phyloP scores from a whole-genome alignment of 1,140 invertebrate species.

The Harlomillsia oculata region DNA sequence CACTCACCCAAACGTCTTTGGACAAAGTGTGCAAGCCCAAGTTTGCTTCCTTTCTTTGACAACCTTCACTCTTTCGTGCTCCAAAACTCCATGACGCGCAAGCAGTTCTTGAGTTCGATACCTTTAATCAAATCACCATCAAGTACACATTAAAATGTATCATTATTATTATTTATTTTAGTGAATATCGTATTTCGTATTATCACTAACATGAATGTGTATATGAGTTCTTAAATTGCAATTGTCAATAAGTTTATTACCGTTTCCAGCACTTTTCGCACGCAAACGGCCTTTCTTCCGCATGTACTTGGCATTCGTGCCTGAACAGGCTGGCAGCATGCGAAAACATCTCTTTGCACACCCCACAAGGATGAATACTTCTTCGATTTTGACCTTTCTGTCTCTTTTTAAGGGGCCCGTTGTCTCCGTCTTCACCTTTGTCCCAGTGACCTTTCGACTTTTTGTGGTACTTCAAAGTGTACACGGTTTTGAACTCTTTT shows the following conservation, averaged over 20 bases:
- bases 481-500: background rate
- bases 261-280: conserved; percentile 9
- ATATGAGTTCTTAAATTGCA: no score
- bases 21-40: background rate
- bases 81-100: background rate
- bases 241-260: no score
- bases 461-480: conserved; percentile 3
- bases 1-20: no score
- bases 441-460: background rate
- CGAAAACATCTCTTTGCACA: background rate
- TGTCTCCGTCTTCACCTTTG: no score
- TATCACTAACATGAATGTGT: no score
- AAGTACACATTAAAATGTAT: no score
- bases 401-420: no score
- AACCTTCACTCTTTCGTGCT: conserved; percentile 1
- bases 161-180: no score
- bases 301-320: background rate
- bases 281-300: background rate
- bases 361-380: background rate
- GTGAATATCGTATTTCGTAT: no score
- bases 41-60: background rate
- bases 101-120: background rate
- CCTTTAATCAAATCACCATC: no score
- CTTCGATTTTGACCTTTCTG: background rate
- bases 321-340: background rate